Evolutionary conservation across 2,888 invertebrate genomes (phyloP).

Genomic region (Microplitis manilae): DNA sequence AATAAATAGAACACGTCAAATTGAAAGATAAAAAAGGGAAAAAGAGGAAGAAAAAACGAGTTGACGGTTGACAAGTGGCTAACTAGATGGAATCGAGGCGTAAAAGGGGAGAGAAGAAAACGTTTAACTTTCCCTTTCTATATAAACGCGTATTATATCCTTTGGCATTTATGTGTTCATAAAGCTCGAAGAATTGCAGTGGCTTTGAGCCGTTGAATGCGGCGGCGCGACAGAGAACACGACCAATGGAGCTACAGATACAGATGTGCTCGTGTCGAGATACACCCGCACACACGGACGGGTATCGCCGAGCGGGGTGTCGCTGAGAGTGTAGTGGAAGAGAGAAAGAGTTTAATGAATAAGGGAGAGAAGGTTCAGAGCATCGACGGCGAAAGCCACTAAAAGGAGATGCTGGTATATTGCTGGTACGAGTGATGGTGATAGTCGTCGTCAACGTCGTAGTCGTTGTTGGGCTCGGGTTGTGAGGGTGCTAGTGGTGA

Average conservation of each 20-base stretch:
- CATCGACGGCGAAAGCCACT: too few species aligned
- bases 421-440: constrained; percentile 31
- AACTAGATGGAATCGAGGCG: constrained; percentile 9
- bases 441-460: constrained; percentile 28
- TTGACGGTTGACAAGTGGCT: constrained; percentile 7
- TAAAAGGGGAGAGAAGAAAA: constrained; percentile 37
- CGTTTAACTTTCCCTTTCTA: constrained; percentile 54
- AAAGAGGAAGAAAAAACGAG: constrained; percentile 14
- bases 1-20: not conserved
- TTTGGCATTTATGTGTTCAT: constrained; percentile 65
- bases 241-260: not conserved
- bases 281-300: not conserved
- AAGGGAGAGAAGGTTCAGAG: constrained; percentile 29
- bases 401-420: constrained; percentile 30
- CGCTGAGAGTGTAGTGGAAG: constrained; percentile 48
- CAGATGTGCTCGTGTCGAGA: too few species aligned
- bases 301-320: constrained; percentile 38
- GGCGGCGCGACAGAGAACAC: constrained; percentile 42
- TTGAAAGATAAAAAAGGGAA: constrained; percentile 6
- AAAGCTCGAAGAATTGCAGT: constrained; percentile 64
- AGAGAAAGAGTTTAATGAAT: constrained; percentile 45
- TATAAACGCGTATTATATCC: constrained; percentile 48
- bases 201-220: constrained; percentile 59
- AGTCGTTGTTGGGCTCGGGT: constrained; percentile 44
- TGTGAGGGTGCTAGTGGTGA: constrained; percentile 49